phyloP scores from a whole-genome alignment of 2,888 invertebrate genomes.

The Acleris holmiana region DNA sequence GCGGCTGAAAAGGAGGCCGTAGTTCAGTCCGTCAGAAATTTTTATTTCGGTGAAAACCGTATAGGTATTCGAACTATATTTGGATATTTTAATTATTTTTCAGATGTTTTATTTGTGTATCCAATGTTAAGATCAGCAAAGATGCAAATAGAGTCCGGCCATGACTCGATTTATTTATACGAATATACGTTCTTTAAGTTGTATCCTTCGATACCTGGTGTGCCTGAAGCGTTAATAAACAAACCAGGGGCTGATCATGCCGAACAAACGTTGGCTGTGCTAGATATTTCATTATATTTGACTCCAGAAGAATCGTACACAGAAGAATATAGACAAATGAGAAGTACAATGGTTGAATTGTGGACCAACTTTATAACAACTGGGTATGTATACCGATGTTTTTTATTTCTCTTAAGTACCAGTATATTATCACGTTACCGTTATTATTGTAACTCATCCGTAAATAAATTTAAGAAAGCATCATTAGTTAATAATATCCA shows the following conservation, averaged over 20 bases:
- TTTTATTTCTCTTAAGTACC: too few relatives aligned
- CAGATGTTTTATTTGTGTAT: background rate
- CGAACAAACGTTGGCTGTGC: constrained; percentile 48
- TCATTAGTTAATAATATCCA: too few relatives aligned
- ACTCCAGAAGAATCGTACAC: background rate
- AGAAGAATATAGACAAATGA: constrained; percentile 7
- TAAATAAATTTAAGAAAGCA: too few relatives aligned
- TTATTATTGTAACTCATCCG: too few relatives aligned
- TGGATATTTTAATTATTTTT: constrained; percentile 1
- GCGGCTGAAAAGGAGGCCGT: constrained; percentile 15
- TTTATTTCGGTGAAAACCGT: constrained; percentile 3
- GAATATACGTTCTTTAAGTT: constrained; percentile 2
- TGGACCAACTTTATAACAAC: constrained; percentile 1
- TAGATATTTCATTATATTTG: constrained; percentile 29
- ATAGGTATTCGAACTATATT: background rate
- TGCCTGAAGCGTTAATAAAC: constrained; percentile 37
- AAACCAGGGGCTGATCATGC: constrained; percentile 51
- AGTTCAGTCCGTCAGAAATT: background rate
- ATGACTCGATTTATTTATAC: constrained; percentile 6
- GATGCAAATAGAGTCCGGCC: constrained; percentile 3
- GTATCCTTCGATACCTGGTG: constrained; percentile 1
- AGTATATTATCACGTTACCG: too few relatives aligned
- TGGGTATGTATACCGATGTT: background rate
- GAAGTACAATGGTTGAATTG: background rate
- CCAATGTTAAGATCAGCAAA: constrained; percentile 10